Evolutionary conservation across 2,888 invertebrate species (phyloP), one percentile per base, ranked within the genome.

Genomic region (Torymus auratus): DNA sequence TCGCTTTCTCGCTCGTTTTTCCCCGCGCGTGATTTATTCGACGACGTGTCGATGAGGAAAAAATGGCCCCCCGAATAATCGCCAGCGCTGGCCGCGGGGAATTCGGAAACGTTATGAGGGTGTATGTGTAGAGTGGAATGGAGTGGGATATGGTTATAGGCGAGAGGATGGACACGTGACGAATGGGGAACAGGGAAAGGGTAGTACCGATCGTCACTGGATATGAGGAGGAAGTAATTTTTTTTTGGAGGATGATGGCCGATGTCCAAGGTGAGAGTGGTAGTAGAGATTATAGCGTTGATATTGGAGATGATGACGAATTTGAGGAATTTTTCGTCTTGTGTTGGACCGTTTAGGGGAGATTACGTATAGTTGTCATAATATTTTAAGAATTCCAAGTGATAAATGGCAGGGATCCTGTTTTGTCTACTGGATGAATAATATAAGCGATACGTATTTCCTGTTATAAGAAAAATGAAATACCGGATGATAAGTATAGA

Each of bases 41-140:
- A 75, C 75, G 70, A 75, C 64, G 71, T 56, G 62, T 80, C 71
- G 56, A 80, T 71, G 62, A 71, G 76, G 61, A 53, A 76, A 77
- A 77, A 68, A 61, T 55, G 56, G 52, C 50, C n/a, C n/a, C 2
- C 23, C 67, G 60, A 72, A 69, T 56, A 72, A 78, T 71, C 71
- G 20, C 20, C 20, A 20, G 20, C 2, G 20, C 20, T 20, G 7
- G 60, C 15, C 17, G 13, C 11, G n/a, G 52, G 23, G 41, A 41
- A 60, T 68, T 53, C 50, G 15, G 10, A 13, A 67, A 52, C 58
- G 14, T 67, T 67, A 67, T 75, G 74, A 68, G 53, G 75, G 20
- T 52, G 28, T 15, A 23, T 17, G 28, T 23, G 50, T 17, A 20
- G 20, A 20, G 50, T 50, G 20, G 20, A 20, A 20, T 55, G 28